Conservation (phyloP, 2,113 vertebrate genomes). For the Caretta caretta region DNA sequence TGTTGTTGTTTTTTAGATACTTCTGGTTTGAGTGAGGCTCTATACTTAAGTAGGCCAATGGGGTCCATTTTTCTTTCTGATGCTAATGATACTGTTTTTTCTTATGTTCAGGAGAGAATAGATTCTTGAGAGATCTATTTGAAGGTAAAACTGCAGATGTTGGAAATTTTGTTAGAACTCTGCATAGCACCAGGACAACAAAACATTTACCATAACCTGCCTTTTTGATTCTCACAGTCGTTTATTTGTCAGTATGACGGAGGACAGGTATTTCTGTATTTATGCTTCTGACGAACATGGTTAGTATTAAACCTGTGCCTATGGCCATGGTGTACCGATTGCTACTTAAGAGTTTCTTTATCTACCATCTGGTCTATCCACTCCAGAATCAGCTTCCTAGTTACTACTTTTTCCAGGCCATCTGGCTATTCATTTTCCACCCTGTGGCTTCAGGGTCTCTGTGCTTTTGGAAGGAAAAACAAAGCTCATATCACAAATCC, state of each 20-base stretch:
- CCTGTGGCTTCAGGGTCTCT: not conserved
- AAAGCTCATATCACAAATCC: not conserved
- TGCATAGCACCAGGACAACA: not conserved
- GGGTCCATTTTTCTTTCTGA: not conserved
- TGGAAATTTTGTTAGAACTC: not conserved
- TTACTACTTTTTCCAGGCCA: not conserved
- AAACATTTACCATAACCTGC: not conserved
- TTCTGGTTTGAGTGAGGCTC: not conserved
- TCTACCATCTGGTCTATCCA: not conserved
- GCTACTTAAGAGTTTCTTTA: not conserved
- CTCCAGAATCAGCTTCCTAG: not conserved
- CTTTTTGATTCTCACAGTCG: slow-evolving; percentile 16
- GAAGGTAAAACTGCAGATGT: not conserved
- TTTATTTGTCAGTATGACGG: not conserved
- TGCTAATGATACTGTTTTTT: not conserved
- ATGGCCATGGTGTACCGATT: not conserved
- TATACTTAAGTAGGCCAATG: not conserved
- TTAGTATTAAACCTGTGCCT: not conserved
- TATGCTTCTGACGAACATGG: not conserved
- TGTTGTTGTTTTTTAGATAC: not conserved
- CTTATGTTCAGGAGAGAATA: not conserved
- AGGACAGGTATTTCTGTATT: not conserved
- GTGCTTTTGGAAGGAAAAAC: not conserved
- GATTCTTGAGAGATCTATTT: not conserved
- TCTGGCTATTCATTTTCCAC: not conserved